phyloP scores from a whole-genome alignment of 2,113 vertebrate genomes.

The Megaleporinus macrocephalus region DNA sequence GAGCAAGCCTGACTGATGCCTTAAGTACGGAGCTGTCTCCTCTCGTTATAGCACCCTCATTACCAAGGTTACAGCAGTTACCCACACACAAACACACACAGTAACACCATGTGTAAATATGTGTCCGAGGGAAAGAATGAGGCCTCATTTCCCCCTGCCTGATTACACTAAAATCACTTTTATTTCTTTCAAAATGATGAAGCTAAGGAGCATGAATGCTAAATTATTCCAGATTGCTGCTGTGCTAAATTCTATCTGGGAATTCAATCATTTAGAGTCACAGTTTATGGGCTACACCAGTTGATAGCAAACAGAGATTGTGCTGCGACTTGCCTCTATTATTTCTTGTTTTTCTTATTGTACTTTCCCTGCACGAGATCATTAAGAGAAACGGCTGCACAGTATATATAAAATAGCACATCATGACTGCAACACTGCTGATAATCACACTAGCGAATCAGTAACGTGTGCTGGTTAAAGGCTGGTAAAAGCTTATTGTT shows the following conservation, averaged over 20 bases:
- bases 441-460: background rate
- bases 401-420: too few species aligned
- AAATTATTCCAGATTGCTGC: background rate
- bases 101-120: background rate
- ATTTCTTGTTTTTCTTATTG: background rate
- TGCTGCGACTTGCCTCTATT: background rate
- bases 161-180: background rate
- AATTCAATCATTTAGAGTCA: background rate
- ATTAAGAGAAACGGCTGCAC: too few species aligned
- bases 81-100: slow-evolving; percentile 35
- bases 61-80: slow-evolving; percentile 22
- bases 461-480: background rate
- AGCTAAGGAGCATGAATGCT: background rate
- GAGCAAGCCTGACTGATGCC: slow-evolving; percentile 18
- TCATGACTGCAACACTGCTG: too few species aligned
- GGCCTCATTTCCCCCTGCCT: background rate
- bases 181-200: background rate
- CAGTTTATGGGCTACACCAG: background rate
- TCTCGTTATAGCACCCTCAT: slow-evolving; percentile 33
- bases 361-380: too few species aligned
- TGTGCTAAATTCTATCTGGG: background rate
- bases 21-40: slow-evolving; percentile 35
- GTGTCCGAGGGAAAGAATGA: background rate
- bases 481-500: background rate
- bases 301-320: background rate